These are phyloP conservation scores for Entomobrya proxima DNA, from an alignment of 2,888 invertebrate genomes.

Conservation along the genomic window DNA sequence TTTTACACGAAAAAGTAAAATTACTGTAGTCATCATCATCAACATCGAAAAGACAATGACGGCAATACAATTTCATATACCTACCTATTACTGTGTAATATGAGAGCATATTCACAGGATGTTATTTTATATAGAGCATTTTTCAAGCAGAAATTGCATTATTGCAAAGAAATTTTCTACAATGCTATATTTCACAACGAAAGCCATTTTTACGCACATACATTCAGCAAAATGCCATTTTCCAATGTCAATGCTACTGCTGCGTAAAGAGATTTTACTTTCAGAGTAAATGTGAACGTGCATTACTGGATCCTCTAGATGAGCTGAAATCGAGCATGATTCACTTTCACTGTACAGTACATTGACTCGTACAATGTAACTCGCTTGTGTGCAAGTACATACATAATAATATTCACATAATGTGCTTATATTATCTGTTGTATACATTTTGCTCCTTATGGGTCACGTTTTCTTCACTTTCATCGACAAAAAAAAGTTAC, in stretches of 20 bases:
- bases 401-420: background rate
- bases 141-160: background rate
- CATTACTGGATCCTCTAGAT: background rate
- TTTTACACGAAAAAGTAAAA: background rate
- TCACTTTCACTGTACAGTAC: conserved; percentile 6
- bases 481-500: background rate
- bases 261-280: background rate
- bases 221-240: background rate
- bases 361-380: background rate
- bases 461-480: background rate
- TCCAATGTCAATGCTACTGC: background rate
- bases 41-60: no score
- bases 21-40: background rate
- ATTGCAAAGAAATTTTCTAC: background rate
- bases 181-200: background rate
- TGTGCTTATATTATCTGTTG: background rate
- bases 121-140: no score
- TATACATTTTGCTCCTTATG: background rate
- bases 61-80: background rate
- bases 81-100: no score
- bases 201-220: background rate
- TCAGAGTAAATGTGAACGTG: background rate
- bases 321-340: background rate
- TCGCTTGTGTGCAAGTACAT: background rate
- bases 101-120: no score